These are phyloP conservation scores for Mionectes macconnelli DNA, from an alignment of 2,113 vertebrate genomes.

Conservation along the genomic window DNA sequence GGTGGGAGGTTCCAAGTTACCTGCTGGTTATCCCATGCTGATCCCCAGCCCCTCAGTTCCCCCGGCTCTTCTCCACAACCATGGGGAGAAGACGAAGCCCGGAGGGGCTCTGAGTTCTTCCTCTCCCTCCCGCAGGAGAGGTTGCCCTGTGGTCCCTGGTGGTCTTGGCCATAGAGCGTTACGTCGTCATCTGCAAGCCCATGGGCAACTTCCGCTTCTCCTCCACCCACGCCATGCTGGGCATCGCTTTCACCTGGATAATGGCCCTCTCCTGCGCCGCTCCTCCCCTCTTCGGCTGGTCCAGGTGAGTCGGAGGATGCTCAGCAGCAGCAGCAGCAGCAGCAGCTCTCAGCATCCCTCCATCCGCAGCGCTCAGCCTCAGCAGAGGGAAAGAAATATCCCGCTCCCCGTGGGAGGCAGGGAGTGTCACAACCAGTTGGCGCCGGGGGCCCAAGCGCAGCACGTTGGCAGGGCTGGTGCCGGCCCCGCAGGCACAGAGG, in stretches of 20 bases:
- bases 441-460: fast-evolving
- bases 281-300: conserved; percentile 80
- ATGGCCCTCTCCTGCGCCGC: conserved; percentile 75
- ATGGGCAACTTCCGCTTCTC: conserved; percentile 83
- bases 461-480: fast-evolving
- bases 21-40: background rate
- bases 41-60: background rate
- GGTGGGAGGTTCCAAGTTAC: background rate
- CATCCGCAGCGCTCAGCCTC: fast-evolving
- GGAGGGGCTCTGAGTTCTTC: background rate
- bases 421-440: background rate
- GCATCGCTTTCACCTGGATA: conserved; percentile 78
- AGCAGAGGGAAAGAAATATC: background rate
- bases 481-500: fast-evolving
- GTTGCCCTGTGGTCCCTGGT: conserved; percentile 82
- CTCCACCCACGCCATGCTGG: conserved; percentile 66
- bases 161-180: conserved; percentile 79
- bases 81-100: background rate
- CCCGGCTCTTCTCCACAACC: background rate
- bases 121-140: conserved; percentile 52
- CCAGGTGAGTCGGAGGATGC: conserved; percentile 60
- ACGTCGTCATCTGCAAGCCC: conserved; percentile 82
- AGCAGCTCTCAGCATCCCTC: fast-evolving
- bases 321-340: background rate
- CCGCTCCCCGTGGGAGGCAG: fast-evolving